Evolutionary conservation across 2,797 vertebrate species (phyloP).

Genomic region (Morus bassanus): DNA sequence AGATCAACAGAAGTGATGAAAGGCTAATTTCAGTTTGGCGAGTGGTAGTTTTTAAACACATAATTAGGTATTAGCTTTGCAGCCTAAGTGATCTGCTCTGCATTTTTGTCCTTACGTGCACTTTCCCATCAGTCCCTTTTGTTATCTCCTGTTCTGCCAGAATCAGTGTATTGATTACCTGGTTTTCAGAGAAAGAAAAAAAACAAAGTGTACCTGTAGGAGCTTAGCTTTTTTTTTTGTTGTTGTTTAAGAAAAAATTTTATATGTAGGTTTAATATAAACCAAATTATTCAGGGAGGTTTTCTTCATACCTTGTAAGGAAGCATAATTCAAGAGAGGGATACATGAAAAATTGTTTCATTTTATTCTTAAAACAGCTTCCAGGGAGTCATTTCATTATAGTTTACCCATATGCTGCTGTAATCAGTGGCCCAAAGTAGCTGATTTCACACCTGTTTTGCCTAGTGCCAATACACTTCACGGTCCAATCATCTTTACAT

Average conservation of each 20-base stretch:
- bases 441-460: neutral
- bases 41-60: neutral
- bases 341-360: neutral
- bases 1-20: neutral
- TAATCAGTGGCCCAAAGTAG: neutral
- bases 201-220: neutral
- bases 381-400: neutral
- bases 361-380: neutral
- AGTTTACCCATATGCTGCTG: neutral
- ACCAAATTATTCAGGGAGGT: neutral
- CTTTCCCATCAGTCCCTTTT: neutral
- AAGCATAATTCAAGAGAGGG: neutral
- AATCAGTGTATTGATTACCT: neutral
- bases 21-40: neutral
- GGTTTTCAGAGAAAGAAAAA: neutral
- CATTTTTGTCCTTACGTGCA: neutral
- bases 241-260: neutral
- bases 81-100: neutral
- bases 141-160: neutral
- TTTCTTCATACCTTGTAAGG: neutral
- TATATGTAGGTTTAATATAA: neutral
- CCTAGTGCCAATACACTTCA: neutral
- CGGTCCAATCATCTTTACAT: neutral
- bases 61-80: neutral
- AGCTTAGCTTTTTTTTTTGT: neutral